Conservation (phyloP, 1,140 invertebrate genomes). For the Episyrphus balteatus region DNA sequence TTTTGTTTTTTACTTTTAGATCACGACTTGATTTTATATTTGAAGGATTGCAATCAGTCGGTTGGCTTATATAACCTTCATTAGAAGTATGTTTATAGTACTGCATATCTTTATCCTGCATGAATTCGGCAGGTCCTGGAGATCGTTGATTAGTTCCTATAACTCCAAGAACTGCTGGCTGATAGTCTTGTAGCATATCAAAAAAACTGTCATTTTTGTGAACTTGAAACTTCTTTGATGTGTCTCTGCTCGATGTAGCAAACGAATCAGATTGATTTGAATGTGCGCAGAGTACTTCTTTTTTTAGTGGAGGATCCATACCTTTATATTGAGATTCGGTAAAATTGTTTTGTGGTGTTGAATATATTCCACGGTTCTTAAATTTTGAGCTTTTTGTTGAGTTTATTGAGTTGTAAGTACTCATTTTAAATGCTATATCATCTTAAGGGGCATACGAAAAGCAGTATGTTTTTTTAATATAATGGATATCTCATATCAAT, state of each 20-base stretch:
- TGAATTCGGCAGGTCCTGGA: constrained; percentile 49
- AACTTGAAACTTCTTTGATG: constrained; percentile 13
- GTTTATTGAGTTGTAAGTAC: too few species aligned
- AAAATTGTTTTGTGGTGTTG: too few species aligned
- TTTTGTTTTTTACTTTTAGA: constrained; percentile 62
- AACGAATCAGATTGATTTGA: constrained; percentile 42
- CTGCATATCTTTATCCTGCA: constrained; percentile 38
- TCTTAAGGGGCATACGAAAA: too few species aligned
- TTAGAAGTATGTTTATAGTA: not conserved
- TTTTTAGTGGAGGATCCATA: too few species aligned
- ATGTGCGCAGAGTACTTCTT: too few species aligned
- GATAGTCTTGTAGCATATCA: constrained; percentile 67
- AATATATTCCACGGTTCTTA: too few species aligned
- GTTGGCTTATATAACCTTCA: not conserved
- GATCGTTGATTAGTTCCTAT: constrained; percentile 49
- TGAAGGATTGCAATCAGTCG: not conserved
- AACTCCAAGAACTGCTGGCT: constrained; percentile 41
- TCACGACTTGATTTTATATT: constrained; percentile 35
- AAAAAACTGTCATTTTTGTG: constrained; percentile 50
- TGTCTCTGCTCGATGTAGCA: constrained; percentile 20
- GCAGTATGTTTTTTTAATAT: too few species aligned
- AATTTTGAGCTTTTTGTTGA: too few species aligned
- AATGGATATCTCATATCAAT: too few species aligned
- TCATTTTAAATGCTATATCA: too few species aligned
- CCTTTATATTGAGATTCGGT: too few species aligned